Conservation (phyloP, 2,888 invertebrate genomes). For the Pterobdella sp. region DNA sequence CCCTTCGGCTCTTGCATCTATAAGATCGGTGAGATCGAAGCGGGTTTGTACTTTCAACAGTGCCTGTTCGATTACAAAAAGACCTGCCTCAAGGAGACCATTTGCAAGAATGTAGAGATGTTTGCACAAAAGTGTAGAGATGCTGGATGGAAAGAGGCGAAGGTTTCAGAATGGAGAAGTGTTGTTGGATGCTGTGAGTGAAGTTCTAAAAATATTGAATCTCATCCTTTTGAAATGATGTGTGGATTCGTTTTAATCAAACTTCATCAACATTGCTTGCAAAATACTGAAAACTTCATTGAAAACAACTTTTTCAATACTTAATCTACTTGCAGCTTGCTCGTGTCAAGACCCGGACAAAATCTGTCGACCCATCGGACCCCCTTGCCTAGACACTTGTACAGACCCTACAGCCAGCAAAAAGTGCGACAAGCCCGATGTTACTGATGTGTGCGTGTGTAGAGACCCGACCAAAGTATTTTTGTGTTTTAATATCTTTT, state of each 20-base stretch:
- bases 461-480: slow-evolving; percentile 7
- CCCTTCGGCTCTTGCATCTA: slow-evolving; percentile 3
- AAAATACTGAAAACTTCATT: not conserved
- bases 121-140: not conserved
- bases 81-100: not conserved
- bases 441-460: slow-evolving; percentile 13
- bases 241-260: too few species aligned
- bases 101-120: not conserved
- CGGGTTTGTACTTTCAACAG: not conserved
- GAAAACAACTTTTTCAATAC: not conserved
- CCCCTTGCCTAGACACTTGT: slow-evolving; percentile 17
- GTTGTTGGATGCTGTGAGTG: slow-evolving; percentile 9
- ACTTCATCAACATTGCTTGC: too few species aligned
- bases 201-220: not conserved
- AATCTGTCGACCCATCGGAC: slow-evolving; percentile 11
- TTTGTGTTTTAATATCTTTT: not conserved
- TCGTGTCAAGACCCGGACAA: slow-evolving; percentile 13
- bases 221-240: not conserved
- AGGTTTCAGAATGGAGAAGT: not conserved
- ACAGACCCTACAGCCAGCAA: not conserved
- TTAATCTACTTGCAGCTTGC: not conserved
- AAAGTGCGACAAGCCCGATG: not conserved
- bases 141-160: not conserved
- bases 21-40: not conserved
- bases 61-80: not conserved